phyloP scores from a whole-genome alignment of 2,797 vertebrate species.

The Botia almorhae region DNA sequence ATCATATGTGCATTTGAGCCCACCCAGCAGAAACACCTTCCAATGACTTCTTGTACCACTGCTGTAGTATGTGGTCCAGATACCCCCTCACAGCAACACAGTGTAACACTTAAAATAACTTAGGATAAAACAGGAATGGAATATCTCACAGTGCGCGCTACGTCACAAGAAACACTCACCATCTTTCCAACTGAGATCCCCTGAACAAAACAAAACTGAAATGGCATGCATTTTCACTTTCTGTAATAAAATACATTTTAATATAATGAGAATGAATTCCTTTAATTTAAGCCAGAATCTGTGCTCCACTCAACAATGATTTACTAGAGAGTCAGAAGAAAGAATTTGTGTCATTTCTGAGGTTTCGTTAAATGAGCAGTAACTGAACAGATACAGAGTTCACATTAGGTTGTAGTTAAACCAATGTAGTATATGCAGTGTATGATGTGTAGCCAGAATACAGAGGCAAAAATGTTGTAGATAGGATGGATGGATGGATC shows the following conservation, averaged over 20 bases:
- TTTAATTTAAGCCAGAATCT: slow-evolving; percentile 25
- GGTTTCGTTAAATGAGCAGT: neutral
- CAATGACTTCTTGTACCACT: neutral
- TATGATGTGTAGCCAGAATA: neutral
- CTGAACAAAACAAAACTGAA: neutral
- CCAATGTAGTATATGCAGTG: neutral
- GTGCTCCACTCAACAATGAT: slow-evolving; percentile 18
- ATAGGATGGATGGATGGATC: too few species aligned
- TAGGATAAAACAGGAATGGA: neutral
- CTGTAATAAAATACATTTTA: slow-evolving; percentile 10
- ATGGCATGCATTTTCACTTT: neutral
- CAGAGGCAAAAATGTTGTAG: neutral
- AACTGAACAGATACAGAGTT: neutral
- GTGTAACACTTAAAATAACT: slow-evolving; percentile 1
- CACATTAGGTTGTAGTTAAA: neutral
- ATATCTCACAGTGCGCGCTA: slow-evolving; percentile 9
- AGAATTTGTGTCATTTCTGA: neutral
- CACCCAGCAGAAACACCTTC: neutral
- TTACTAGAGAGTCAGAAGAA: slow-evolving; percentile 3
- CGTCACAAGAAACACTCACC: neutral
- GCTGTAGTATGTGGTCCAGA: slow-evolving; percentile 26
- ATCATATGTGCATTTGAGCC: neutral
- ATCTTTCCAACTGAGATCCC: slow-evolving; percentile 11
- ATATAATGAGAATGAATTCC: slow-evolving; percentile 8
- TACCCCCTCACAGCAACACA: neutral